Base-by-base conservation (phyloP, 2,113 vertebrate genomes). In the Sigmodon hispidus region DNA sequence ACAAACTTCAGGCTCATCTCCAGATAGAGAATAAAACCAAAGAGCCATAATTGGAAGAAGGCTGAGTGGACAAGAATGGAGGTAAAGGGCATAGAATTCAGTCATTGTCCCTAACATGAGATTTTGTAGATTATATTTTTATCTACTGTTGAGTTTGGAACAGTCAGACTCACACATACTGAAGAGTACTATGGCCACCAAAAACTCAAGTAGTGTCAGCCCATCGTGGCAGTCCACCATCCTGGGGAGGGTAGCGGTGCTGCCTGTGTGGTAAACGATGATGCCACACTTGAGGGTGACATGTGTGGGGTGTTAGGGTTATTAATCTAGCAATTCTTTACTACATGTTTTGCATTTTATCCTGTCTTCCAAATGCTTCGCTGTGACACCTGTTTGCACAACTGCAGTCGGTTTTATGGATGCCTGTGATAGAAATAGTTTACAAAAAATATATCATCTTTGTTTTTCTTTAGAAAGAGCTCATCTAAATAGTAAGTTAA, bases 381-480 rank as follows among this genome's bases (percentile, higher is more conserved):
- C 50, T 80, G 97, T 97, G 90, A 97, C 50, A 97, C 97, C 96
- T 98, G 94, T 86, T 97, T 96, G 92, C 94, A 92, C 96, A 97
- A 97, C 96, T 97, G 96, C 94, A 97, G 95, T 96, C 96, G 93
- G 97, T 96, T 97, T 97, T 97, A 95, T 98, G 97, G 98, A 98
- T 98, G 98, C 97, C 97, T 98, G 98, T 98, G 98, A 97, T 98
- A 99, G 98, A 99, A 99, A 99, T 84, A 98, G 97, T 97, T 98
- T 99, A 99, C 98, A 98, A 99, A 99, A 99, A 98, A 98, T 99
- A 98, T 98, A 98, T 98, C 96, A 97, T 98, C 97, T 98, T 98
- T 98, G 98, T 97, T 97, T 97, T 98, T 98, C 97, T 98, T 98
- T 98, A 98, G 98, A 99, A 98, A 98, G 97, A 96, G 98, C 98